phyloP scores from a whole-genome alignment of 1,140 invertebrate genomes.

The Pseudomyrmex pallidus region DNA sequence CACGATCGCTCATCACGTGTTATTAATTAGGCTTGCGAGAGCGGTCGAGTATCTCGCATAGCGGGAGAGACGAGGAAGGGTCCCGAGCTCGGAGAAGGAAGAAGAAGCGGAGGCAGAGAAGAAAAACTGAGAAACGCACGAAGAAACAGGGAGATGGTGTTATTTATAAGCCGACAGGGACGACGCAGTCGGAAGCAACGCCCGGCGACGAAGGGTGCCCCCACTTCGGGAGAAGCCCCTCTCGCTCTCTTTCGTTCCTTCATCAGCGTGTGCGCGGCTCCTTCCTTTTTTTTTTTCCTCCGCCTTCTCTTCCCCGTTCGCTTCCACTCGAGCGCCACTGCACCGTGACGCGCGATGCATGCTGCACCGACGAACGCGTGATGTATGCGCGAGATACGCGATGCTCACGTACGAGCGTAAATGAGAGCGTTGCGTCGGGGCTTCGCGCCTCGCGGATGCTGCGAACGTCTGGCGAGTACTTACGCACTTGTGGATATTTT shows the following conservation, averaged over 20 bases:
- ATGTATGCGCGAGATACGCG: constrained; percentile 65
- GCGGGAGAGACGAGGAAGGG: background rate
- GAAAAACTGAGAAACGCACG: constrained; percentile 74
- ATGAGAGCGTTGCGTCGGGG: constrained; percentile 57
- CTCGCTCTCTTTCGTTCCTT: constrained; percentile 18
- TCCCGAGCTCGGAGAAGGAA: background rate
- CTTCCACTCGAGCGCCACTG: constrained; percentile 41
- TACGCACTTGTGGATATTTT: background rate
- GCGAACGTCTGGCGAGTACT: constrained; percentile 3
- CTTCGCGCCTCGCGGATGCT: constrained; percentile 60
- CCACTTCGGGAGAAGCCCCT: background rate
- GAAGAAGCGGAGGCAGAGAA: constrained; percentile 64
- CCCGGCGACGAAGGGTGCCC: constrained; percentile 44
- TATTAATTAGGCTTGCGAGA: constrained; percentile 82
- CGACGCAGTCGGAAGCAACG: constrained; percentile 71
- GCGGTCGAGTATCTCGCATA: constrained; percentile 47
- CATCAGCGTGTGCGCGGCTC: constrained; percentile 8
- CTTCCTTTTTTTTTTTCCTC: constrained; percentile 15
- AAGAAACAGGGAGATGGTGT: constrained; percentile 82
- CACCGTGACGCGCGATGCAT: constrained; percentile 52
- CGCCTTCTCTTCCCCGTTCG: background rate
- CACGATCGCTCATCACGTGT: constrained; percentile 82
- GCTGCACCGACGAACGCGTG: constrained; percentile 50
- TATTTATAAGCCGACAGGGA: constrained; percentile 81
- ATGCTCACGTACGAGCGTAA: constrained; percentile 63